Conservation (phyloP, 1,140 invertebrate species). For the Panonychus citri region DNA sequence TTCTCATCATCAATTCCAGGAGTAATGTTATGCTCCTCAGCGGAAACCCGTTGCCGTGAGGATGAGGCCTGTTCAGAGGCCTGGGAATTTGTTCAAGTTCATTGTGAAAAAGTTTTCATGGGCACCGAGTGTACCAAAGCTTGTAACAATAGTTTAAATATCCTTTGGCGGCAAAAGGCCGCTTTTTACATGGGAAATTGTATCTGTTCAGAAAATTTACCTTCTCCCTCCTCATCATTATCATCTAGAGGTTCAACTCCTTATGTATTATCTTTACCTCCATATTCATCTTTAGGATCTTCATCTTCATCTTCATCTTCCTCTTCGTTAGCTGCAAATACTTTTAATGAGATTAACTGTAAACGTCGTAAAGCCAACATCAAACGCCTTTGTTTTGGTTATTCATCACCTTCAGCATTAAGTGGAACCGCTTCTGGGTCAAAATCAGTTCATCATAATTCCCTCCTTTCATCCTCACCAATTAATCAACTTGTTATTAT, state of each 20-base stretch:
- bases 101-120: not conserved
- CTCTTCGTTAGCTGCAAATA: too few relatives aligned
- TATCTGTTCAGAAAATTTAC: not conserved
- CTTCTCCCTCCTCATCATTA: not conserved
- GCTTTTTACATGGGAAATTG: not conserved
- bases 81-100: not conserved
- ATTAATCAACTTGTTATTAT: too few relatives aligned
- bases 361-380: not conserved
- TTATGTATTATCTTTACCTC: too few relatives aligned
- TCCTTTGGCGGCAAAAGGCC: not conserved
- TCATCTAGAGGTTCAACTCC: too few relatives aligned
- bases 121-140: not conserved
- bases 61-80: not conserved
- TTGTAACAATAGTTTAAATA: constrained; percentile 1
- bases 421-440: too few relatives aligned
- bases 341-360: not conserved
- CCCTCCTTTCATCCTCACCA: too few relatives aligned
- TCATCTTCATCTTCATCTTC: too few relatives aligned
- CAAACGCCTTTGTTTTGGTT: not conserved
- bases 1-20: too few relatives aligned
- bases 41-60: not conserved
- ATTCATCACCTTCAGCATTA: too few relatives aligned
- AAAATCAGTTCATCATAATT: too few relatives aligned
- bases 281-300: too few relatives aligned
- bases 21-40: not conserved